These are phyloP conservation scores for Pseudorectes ferrugineus DNA, from an alignment of 2,113 vertebrate genomes.

Conservation along the genomic window DNA sequence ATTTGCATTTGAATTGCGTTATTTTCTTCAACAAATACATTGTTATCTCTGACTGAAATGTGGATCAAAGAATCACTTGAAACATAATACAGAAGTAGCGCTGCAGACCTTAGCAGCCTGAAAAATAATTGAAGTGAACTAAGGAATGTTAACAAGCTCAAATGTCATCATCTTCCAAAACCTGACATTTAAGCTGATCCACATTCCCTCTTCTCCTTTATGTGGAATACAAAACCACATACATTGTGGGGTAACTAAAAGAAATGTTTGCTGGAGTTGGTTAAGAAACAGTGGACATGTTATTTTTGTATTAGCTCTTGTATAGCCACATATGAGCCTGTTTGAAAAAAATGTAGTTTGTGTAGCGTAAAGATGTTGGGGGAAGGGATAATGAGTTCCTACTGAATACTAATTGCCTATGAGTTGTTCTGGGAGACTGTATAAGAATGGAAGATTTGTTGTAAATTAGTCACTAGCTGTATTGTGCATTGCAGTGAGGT, in stretches of 20 bases:
- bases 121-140: conserved; percentile 71
- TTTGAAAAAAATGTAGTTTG: conserved; percentile 27
- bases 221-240: conserved; percentile 10
- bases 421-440: conserved; percentile 71
- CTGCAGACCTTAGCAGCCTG: conserved; percentile 53
- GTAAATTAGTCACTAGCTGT: conserved; percentile 73
- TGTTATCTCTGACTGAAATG: conserved; percentile 28
- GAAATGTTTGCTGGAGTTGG: conserved; percentile 15
- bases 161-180: conserved; percentile 67
- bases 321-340: conserved; percentile 15
- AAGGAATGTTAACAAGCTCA: conserved; percentile 79
- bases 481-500: conserved; percentile 57
- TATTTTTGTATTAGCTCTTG: conserved; percentile 45
- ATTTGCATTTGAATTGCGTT: conserved; percentile 40
- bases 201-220: conserved; percentile 2
- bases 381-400: conserved; percentile 72
- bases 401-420: conserved; percentile 76
- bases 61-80: conserved; percentile 62
- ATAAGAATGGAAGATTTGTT: conserved; percentile 73
- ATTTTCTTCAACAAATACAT: conserved; percentile 1
- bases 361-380: conserved; percentile 61
- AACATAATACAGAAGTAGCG: conserved; percentile 35
- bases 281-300: conserved; percentile 1
- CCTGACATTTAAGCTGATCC: conserved; percentile 67
- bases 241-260: conserved; percentile 2